Evolutionary conservation across 2,888 invertebrate genomes (phyloP).

Genomic region (Dysmachus trigonus): DNA sequence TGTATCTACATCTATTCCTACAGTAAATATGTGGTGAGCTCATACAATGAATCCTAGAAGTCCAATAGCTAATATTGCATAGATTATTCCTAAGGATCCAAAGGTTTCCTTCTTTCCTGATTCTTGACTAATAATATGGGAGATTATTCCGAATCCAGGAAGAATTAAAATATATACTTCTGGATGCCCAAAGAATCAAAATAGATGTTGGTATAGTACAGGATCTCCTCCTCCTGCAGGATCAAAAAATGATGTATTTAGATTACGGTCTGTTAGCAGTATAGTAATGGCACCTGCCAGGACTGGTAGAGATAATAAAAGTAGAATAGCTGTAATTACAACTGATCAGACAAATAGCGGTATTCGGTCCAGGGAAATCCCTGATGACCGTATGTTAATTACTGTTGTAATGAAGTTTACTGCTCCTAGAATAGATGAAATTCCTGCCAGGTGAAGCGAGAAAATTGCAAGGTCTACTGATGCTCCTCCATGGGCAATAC

Average conservation of each 20-base stretch:
- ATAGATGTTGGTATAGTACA: slow-evolving; percentile 82
- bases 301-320: slow-evolving; percentile 77
- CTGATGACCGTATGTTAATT: slow-evolving; percentile 74
- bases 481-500: slow-evolving; percentile 72
- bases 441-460: slow-evolving; percentile 77
- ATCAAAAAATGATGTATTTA: slow-evolving; percentile 76
- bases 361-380: slow-evolving; percentile 72
- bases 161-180: slow-evolving; percentile 89
- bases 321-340: slow-evolving; percentile 71
- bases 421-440: slow-evolving; percentile 78
- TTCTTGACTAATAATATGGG: slow-evolving; percentile 79
- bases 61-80: slow-evolving; percentile 85
- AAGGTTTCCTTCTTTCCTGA: slow-evolving; percentile 79
- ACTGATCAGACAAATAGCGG: slow-evolving; percentile 81
- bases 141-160: slow-evolving; percentile 84
- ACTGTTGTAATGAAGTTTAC: slow-evolving; percentile 83
- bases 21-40: slow-evolving; percentile 87
- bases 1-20: slow-evolving; percentile 84
- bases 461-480: slow-evolving; percentile 82
- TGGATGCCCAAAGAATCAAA: slow-evolving; percentile 89
- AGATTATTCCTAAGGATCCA: slow-evolving; percentile 79
- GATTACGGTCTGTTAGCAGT: slow-evolving; percentile 79
- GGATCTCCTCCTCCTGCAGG: slow-evolving; percentile 83
- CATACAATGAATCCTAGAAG: slow-evolving; percentile 85
- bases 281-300: slow-evolving; percentile 84